Conservation (phyloP, 2,888 invertebrate species). For the Erpobdella octoculata region DNA sequence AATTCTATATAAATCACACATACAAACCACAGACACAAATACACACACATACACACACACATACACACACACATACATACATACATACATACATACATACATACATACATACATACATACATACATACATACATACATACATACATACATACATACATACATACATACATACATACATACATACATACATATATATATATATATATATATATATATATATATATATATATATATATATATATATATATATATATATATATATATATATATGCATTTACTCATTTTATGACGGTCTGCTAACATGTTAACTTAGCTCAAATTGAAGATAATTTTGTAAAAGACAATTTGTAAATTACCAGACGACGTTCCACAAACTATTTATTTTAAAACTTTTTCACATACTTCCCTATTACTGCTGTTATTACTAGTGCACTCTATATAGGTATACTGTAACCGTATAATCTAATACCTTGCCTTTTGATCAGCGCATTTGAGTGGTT, state of each 20-base stretch:
- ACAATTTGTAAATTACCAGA: no score
- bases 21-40: background rate
- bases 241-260: slow-evolving; percentile 27
- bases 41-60: background rate
- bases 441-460: no score
- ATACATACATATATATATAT: slow-evolving; percentile 1
- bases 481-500: no score
- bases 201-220: slow-evolving; percentile 25
- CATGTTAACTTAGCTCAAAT: background rate
- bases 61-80: background rate
- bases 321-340: no score
- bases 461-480: no score
- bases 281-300: slow-evolving; percentile 5
- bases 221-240: slow-evolving; percentile 25
- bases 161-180: background rate
- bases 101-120: background rate
- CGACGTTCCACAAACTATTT: no score
- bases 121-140: background rate
- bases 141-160: slow-evolving; percentile 1
- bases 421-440: no score
- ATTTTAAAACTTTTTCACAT: no score
- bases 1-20: background rate
- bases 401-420: no score
- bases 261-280: slow-evolving; percentile 3
- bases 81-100: background rate